phyloP scores from a whole-genome alignment of 2,113 vertebrate species.

The Azemiops feae region DNA sequence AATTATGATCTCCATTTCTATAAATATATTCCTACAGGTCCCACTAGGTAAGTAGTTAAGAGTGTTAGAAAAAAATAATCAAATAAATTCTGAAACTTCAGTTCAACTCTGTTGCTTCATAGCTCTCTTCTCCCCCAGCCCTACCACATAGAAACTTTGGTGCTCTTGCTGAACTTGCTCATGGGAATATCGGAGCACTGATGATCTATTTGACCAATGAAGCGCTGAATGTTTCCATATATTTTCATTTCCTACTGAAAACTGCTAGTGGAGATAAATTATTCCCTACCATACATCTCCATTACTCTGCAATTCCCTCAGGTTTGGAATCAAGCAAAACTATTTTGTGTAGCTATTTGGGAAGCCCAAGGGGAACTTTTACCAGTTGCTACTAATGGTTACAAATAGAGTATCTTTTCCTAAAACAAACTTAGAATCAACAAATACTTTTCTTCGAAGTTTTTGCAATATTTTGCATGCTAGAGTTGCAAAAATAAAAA shows the following conservation, averaged over 20 bases:
- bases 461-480: neutral
- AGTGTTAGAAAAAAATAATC: neutral
- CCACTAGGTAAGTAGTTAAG: neutral
- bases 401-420: neutral
- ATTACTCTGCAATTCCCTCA: neutral
- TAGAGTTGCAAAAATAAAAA: neutral
- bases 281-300: neutral
- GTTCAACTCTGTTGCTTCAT: neutral
- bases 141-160: neutral
- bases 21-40: neutral
- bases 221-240: neutral
- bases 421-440: neutral
- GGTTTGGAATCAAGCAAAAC: neutral
- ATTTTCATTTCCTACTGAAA: neutral
- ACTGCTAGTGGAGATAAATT: neutral
- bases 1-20: neutral
- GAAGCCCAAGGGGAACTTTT: neutral
- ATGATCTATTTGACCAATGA: neutral
- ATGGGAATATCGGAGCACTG: neutral
- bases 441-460: neutral
- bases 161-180: neutral
- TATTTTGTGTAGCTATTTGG: conserved; percentile 1
- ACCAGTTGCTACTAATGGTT: neutral
- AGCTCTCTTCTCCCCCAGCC: neutral
- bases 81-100: neutral